Percentiles rank a stretch among this genome's conserved stretches.
phyloP scores from a whole-genome alignment of 2,888 invertebrate genomes.

The Thereva unica region DNA sequence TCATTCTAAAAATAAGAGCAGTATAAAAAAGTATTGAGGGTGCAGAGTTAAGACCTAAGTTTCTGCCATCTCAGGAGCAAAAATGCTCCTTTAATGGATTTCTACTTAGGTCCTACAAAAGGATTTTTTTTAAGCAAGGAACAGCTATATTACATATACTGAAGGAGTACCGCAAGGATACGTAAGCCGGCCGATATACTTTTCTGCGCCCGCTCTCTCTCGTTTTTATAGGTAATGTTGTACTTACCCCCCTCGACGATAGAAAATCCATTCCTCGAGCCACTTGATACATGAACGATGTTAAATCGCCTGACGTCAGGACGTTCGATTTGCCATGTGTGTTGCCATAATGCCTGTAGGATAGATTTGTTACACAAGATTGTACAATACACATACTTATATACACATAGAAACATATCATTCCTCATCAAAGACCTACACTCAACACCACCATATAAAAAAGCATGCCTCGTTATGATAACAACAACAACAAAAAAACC shows the following conservation, averaged over 20 bases:
- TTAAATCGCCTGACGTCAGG: constrained; percentile 83
- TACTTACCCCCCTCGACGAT: constrained; percentile 77
- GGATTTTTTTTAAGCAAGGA: no score
- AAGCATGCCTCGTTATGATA: background rate
- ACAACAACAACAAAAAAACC: background rate
- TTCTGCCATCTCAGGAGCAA: background rate
- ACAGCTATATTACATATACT: no score
- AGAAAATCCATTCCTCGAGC: constrained; percentile 88
- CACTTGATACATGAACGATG: constrained; percentile 89
- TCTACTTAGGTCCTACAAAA: constrained; percentile 4
- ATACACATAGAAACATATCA: no score
- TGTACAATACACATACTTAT: no score
- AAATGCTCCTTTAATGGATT: constrained; percentile 13
- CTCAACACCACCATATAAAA: background rate
- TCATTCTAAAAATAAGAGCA: background rate
- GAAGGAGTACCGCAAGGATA: no score
- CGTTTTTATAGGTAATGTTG: background rate
- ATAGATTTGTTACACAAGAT: constrained; percentile 18
- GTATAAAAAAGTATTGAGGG: background rate
- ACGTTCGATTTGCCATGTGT: constrained; percentile 70
- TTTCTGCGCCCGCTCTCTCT: no score
- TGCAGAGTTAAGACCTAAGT: background rate
- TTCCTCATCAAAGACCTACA: background rate
- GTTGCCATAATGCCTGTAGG: constrained; percentile 57
- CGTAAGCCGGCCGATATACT: no score